Conservation (phyloP, 2,113 vertebrate species). For the Tetrao urogallus region DNA sequence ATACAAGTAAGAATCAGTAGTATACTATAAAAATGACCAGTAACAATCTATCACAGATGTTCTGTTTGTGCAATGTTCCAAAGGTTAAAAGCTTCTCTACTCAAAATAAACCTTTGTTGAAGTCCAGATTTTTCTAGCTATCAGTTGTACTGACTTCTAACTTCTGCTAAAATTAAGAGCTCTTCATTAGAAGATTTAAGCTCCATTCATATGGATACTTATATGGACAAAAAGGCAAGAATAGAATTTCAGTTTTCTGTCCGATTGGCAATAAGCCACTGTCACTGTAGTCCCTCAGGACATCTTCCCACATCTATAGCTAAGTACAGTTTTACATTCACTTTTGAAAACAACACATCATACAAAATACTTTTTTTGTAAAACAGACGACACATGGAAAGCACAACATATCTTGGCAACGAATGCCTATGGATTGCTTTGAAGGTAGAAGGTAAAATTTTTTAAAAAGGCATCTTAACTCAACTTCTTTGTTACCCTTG, state of each 20-base stretch:
- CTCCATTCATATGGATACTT: neutral
- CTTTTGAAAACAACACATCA: constrained; percentile 7
- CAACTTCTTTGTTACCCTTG: neutral
- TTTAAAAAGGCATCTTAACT: neutral
- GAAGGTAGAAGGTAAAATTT: neutral
- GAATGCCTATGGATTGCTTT: neutral
- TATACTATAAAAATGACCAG: neutral
- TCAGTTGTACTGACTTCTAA: neutral
- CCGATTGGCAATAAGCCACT: constrained; percentile 12
- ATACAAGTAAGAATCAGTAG: neutral
- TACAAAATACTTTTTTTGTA: neutral
- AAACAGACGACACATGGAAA: neutral
- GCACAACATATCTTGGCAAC: neutral
- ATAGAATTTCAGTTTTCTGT: neutral
- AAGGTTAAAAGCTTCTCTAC: neutral
- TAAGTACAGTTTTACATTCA: neutral
- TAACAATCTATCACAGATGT: neutral
- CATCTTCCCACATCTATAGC: neutral
- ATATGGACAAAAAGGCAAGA: constrained; percentile 1
- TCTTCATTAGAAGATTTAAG: neutral
- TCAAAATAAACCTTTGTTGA: neutral
- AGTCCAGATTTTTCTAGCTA: neutral
- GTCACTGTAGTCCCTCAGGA: neutral
- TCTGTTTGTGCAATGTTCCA: neutral
- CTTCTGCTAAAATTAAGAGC: neutral